These are phyloP conservation scores for Myiagra hebetior DNA, from an alignment of 2,113 vertebrate species.

Conservation along the genomic window DNA sequence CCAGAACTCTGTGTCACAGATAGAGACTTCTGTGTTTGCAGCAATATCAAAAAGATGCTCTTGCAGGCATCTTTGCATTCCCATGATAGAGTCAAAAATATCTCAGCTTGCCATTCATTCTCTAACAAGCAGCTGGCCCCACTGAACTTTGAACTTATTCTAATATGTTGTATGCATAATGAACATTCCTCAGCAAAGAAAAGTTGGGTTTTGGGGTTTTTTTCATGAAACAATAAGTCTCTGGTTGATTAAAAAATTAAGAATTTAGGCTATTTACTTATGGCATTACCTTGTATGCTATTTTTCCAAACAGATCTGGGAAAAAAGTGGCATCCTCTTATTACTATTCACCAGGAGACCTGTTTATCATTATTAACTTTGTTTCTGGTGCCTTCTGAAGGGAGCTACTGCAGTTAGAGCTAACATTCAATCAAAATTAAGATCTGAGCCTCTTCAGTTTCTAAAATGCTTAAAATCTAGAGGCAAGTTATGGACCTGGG, in stretches of 20 bases:
- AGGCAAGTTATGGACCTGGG: neutral
- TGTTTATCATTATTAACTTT: neutral
- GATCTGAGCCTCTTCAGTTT: neutral
- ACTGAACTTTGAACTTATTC: neutral
- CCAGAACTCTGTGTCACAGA: neutral
- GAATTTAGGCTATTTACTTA: neutral
- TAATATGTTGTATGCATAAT: neutral
- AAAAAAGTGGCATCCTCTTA: neutral
- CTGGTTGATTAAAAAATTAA: neutral
- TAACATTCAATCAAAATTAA: neutral
- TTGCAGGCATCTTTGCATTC: neutral
- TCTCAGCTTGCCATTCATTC: neutral
- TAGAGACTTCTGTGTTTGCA: neutral
- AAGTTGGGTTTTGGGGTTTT: fast-evolving
- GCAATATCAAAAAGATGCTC: neutral
- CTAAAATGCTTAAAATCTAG: neutral
- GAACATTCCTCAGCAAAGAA: neutral
- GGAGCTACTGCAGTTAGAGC: neutral
- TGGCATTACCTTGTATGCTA: neutral
- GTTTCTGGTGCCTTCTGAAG: neutral
- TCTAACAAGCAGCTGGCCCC: neutral
- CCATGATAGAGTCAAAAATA: neutral
- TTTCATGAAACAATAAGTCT: neutral
- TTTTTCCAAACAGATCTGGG: neutral
- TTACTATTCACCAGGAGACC: neutral